Base-by-base conservation (phyloP, 2,888 invertebrate genomes). In the Adela reaumurella region DNA sequence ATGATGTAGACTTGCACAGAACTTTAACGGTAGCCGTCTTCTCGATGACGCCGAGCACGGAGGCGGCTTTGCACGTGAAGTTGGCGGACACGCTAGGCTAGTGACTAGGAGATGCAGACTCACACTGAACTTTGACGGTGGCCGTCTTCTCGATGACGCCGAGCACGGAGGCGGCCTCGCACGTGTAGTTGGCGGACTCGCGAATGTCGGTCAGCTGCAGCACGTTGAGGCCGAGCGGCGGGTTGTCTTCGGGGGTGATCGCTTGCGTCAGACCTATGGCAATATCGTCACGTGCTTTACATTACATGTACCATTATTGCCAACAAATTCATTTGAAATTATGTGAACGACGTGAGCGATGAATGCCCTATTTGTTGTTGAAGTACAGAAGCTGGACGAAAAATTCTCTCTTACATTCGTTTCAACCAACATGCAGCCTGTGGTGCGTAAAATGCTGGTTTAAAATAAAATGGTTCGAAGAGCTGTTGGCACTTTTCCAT, bases 1-100 rank as follows among this genome's bases (percentile, higher is more conserved):
- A n/a, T n/a, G n/a, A n/a, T n/a, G n/a, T n/a, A n/a, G n/a, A 72
- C 77, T 88, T 73, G 97, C 97, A 95, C 86, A 97, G 95, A 57
- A 98, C 97, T 83, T 93, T 92, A 56, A 99, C 95, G 61, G 89
- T 84, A 11, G 95, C 89, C 0, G 87, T 84, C 3, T 90, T 84
- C 64, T 96, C 95, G 53, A 97, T 94, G 61, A 92, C 88, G 45
- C 96, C 97, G 49, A 98, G 83, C 16, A 93, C 94, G 62, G 96
- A 96, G 49, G 93, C 91, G 0, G 98, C 98, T 53, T 94, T 90
- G 68, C 98, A 99, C 1, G 97, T 98, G 78, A 95, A 99, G 77
- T 97, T 98, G 18, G 92, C 93, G 0, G 96, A 94, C 65, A 94
- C 90, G 59, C 90, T n/a, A n/a, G n/a, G n/a, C n/a, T n/a, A n/a